Base-by-base conservation (phyloP, 2,797 vertebrate species). In the Silurus aristotelis region DNA sequence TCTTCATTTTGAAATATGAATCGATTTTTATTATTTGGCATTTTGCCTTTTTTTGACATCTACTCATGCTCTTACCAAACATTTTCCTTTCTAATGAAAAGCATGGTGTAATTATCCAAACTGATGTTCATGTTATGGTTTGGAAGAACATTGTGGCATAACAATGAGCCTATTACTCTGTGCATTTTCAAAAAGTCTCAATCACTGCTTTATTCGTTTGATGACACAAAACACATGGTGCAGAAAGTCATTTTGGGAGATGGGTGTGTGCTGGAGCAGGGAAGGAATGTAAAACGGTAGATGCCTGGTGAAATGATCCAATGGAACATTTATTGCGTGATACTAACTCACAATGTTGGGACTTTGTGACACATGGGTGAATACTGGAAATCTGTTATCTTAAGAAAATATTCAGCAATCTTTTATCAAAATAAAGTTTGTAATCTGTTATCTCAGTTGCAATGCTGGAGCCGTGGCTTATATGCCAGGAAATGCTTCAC, bases 241-340 rank as follows among this genome's bases (percentile, higher is more conserved):
- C 79, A 67, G 79, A 80, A 80, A 66, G 63, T 67, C 12, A 27
- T 66, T 80, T 52, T 27, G 43, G 46, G 60, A 80, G 46, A 52
- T 31, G n/a, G 1, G 46, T 80, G 79, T 55, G 56, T 77, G 55
- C 71, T 25, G 22, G 38, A 63, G 58, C 58, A 79, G 14, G 58
- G 58, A 63, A n/a, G 46, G 60, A 46, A 31, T 46, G 22, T 4
- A 63, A 63, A 52, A 52, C 10, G 20, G 76, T 31, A 56, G 7
- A n/a, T 46, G 38, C 20, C 58, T 38, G 14, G 77, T 63, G 60
- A 79, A 79, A 79, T 63, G 77, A 63, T 20, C 77, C 77, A n/a
- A 19, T 46, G 77, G 60, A 79, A 79, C 58, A 63, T 79, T 79
- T 63, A 63, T 48, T 79, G 58, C 43, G 60, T 38, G 13, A 63